These are phyloP conservation scores for Willisornis vidua DNA, from an alignment of 2,113 vertebrate species.

Conservation along the genomic window DNA sequence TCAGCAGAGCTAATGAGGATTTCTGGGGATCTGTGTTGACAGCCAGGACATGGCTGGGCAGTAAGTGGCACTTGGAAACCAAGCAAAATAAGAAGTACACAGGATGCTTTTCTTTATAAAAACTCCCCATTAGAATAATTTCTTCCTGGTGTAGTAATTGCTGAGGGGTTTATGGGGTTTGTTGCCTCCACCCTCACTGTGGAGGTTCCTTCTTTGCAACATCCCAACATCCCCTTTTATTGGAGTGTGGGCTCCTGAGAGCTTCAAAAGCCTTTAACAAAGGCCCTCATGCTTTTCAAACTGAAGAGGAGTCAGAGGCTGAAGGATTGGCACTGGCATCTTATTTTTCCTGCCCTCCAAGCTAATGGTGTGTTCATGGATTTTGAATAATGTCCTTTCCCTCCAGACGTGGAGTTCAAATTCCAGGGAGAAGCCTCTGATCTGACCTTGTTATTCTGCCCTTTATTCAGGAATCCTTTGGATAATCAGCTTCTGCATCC, in stretches of 20 bases:
- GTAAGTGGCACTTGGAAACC: not conserved
- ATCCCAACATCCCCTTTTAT: not conserved
- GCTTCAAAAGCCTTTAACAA: not conserved
- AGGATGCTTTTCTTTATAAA: not conserved
- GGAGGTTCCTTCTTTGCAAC: not conserved
- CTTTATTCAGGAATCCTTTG: not conserved
- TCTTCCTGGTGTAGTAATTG: not conserved
- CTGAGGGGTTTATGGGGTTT: not conserved
- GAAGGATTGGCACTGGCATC: not conserved
- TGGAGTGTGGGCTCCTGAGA: not conserved
- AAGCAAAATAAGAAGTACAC: not conserved
- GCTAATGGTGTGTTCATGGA: not conserved
- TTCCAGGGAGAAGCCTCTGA: not conserved
- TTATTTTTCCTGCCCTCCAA: not conserved
- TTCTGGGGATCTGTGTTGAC: not conserved
- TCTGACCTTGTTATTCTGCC: not conserved
- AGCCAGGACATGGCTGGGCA: not conserved
- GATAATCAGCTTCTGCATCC: not conserved
- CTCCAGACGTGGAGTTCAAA: not conserved
- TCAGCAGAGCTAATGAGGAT: constrained; percentile 44
- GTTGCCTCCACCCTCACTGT: not conserved
- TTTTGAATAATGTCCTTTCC: not conserved
- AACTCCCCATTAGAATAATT: not conserved
- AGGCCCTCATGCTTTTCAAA: not conserved
- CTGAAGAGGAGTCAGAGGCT: not conserved